Evolutionary conservation across 1,140 invertebrate genomes (phyloP).

Genomic region (Reticulitermes speratus): DNA sequence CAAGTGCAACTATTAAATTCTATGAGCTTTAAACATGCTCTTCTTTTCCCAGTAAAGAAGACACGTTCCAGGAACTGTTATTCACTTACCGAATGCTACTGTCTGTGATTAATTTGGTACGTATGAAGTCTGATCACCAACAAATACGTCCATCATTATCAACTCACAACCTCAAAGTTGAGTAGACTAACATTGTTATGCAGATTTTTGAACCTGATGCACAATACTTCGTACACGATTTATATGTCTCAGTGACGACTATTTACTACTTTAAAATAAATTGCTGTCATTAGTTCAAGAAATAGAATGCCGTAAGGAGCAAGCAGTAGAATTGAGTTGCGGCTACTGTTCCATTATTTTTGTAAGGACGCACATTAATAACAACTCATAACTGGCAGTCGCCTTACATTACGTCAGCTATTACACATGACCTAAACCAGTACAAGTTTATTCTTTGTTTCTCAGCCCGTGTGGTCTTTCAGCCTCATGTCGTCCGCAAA

Average conservation of each 20-base stretch:
- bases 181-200: background rate
- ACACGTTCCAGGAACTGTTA: no score
- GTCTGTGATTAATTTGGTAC: no score
- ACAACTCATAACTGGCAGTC: background rate
- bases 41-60: no score
- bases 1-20: no score
- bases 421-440: background rate
- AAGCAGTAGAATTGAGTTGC: background rate
- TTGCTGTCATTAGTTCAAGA: background rate
- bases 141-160: no score
- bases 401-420: no score
- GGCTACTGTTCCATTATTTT: background rate
- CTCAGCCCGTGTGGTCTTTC: background rate
- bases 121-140: no score
- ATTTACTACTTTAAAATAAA: background rate
- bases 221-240: background rate
- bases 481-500: background rate
- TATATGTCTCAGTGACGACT: background rate
- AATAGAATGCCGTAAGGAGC: background rate
- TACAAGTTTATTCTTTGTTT: background rate
- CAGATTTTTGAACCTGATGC: background rate
- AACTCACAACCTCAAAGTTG: background rate
- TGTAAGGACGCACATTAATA: background rate
- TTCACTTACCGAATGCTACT: no score
- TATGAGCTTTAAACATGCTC: no score